Conservation (phyloP, 2,888 invertebrate species). For the Ochlodes sylvanus region DNA sequence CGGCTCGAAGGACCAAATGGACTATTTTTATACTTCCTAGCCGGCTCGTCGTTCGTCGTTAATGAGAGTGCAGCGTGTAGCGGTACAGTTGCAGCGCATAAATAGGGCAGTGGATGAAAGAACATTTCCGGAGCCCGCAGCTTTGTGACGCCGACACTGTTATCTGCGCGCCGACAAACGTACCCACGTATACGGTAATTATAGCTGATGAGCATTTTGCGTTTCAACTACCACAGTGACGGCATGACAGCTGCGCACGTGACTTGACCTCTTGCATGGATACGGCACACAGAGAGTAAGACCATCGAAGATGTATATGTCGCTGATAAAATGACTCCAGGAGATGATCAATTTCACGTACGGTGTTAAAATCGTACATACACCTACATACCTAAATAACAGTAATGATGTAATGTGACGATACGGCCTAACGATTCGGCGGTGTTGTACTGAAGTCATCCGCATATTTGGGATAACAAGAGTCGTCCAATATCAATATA, state of each 20-base stretch:
- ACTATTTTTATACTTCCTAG: conserved; percentile 9
- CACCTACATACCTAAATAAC: no score
- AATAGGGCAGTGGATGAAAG: conserved; percentile 72
- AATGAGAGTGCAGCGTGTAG: conserved; percentile 27
- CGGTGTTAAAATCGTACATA: no score
- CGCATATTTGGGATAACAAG: no score
- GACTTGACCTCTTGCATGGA: conserved; percentile 6
- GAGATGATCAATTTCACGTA: no score
- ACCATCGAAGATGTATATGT: no score
- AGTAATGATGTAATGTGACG: no score
- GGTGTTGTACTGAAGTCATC: no score
- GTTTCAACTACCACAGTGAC: conserved; percentile 1
- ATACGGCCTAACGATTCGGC: no score
- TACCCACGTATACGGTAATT: conserved; percentile 25
- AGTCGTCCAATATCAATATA: no score
- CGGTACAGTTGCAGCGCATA: conserved; percentile 50
- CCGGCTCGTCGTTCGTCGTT: conserved; percentile 4
- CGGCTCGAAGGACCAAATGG: conserved; percentile 20
- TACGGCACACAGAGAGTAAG: no score
- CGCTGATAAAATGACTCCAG: no score
- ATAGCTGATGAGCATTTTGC: conserved; percentile 30
- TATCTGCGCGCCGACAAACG: conserved; percentile 50
- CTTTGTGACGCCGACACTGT: conserved; percentile 57
- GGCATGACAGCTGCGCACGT: neutral
- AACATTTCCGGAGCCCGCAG: conserved; percentile 68